Evolutionary conservation across 2,113 vertebrate species (phyloP).

Genomic region (Fregata magnificens): DNA sequence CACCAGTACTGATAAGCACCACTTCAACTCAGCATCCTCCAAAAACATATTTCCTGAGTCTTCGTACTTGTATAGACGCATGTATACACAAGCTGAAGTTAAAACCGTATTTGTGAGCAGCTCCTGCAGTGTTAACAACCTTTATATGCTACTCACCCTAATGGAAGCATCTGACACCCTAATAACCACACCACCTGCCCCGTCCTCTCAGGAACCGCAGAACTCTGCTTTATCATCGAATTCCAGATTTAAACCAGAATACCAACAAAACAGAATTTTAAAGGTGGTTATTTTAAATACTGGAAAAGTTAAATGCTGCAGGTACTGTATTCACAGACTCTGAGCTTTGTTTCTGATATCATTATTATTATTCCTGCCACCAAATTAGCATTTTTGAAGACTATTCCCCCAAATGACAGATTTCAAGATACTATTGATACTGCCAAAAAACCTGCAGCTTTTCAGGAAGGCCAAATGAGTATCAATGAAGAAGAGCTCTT

Average conservation of each 20-base stretch:
- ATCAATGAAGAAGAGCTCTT: not conserved
- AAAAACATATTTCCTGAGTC: not conserved
- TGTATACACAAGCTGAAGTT: not conserved
- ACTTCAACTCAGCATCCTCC: not conserved
- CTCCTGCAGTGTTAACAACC: not conserved
- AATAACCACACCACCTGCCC: not conserved
- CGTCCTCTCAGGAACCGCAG: not conserved
- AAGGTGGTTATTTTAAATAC: not conserved
- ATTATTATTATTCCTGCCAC: not conserved
- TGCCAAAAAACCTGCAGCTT: not conserved
- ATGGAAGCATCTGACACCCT: not conserved
- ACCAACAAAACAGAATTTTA: not conserved
- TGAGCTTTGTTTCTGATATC: not conserved
- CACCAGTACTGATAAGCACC: not conserved
- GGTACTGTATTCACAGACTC: not conserved
- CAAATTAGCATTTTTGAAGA: not conserved
- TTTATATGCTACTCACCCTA: no score
- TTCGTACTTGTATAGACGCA: accelerated
- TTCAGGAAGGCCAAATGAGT: not conserved
- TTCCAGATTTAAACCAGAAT: not conserved
- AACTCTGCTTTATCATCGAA: not conserved
- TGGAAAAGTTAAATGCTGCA: not conserved
- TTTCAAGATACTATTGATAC: not conserved
- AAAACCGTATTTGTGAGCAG: not conserved
- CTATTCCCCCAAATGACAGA: not conserved